Conservation (phyloP, 2,113 vertebrate genomes). For the Ophthalmolycus amberensis region DNA sequence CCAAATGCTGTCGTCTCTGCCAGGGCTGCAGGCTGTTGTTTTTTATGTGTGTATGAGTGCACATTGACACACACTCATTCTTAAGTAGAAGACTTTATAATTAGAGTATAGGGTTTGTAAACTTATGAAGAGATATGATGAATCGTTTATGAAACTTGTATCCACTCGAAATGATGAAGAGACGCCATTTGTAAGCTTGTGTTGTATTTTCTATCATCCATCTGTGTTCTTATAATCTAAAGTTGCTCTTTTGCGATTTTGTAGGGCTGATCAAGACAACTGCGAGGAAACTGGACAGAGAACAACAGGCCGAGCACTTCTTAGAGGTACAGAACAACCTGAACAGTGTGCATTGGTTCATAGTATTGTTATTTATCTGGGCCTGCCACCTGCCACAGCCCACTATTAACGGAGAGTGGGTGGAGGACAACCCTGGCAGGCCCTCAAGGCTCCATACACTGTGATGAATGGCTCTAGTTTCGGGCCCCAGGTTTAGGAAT, state of each 20-base stretch:
- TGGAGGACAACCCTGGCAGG: constrained; percentile 71
- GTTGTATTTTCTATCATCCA: neutral
- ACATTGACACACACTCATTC: neutral
- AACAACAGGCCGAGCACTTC: constrained; percentile 97
- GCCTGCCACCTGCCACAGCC: constrained; percentile 65
- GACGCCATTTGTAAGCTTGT: neutral
- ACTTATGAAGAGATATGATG: neutral
- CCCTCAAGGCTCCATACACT: constrained; percentile 73
- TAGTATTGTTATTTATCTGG: constrained; percentile 71
- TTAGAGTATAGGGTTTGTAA: neutral
- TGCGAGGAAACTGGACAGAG: constrained; percentile 95
- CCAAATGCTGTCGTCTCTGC: constrained; percentile 43
- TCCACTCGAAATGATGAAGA: neutral
- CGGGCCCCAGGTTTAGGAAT: constrained; percentile 68
- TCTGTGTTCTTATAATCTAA: neutral
- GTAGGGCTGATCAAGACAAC: constrained; percentile 97
- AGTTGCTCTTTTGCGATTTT: constrained; percentile 46
- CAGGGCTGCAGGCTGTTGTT: constrained; percentile 37
- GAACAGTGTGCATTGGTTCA: constrained; percentile 38
- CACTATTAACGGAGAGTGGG: constrained; percentile 66
- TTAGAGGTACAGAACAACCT: constrained; percentile 89
- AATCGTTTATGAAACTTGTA: neutral
- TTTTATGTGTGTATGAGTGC: neutral
- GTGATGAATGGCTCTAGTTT: constrained; percentile 75
- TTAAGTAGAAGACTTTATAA: neutral